A percentile compares a stretch with the other conserved stretches of the same genome.
These are phyloP conservation scores for Holothuria glaberrima DNA, from an alignment of 35 echinoderm and acorn worm species.

Conservation along the genomic window DNA sequence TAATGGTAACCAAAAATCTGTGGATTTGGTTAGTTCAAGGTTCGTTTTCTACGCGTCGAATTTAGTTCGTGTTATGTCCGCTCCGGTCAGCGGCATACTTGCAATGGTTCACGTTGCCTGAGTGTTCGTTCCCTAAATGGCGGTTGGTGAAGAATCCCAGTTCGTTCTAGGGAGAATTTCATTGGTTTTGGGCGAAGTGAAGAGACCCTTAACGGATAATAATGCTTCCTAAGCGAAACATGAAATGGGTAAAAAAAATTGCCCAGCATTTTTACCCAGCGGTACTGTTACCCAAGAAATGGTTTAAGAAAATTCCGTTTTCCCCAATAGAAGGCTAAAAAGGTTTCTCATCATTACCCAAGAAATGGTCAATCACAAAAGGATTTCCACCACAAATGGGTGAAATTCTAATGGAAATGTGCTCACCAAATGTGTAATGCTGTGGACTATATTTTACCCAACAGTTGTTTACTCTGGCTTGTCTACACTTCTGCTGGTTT, in stretches of 20 bases:
- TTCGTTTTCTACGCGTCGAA: too few relatives aligned
- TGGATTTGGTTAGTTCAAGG: too few relatives aligned
- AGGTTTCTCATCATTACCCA: background rate
- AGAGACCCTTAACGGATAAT: too few relatives aligned
- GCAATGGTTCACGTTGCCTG: too few relatives aligned
- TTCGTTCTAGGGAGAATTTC: too few relatives aligned
- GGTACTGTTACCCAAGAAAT: background rate
- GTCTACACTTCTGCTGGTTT: background rate
- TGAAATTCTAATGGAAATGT: background rate
- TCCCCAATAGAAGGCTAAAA: background rate
- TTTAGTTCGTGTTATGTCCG: too few relatives aligned
- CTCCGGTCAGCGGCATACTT: too few relatives aligned
- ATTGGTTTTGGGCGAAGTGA: too few relatives aligned
- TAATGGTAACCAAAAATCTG: too few relatives aligned
- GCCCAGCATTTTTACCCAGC: background rate
- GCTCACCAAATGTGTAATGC: background rate
- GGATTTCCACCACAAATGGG: background rate
- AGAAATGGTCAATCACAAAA: background rate
- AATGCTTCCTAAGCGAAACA: too few relatives aligned
- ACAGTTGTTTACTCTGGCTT: background rate
- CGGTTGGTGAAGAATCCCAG: too few relatives aligned
- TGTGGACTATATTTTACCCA: conserved; percentile 8
- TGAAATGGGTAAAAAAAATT: background rate
- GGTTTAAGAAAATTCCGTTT: background rate
- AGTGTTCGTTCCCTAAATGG: too few relatives aligned